Evolutionary conservation across 2,888 invertebrate species (phyloP).

Genomic region (Stenurella melanura): DNA sequence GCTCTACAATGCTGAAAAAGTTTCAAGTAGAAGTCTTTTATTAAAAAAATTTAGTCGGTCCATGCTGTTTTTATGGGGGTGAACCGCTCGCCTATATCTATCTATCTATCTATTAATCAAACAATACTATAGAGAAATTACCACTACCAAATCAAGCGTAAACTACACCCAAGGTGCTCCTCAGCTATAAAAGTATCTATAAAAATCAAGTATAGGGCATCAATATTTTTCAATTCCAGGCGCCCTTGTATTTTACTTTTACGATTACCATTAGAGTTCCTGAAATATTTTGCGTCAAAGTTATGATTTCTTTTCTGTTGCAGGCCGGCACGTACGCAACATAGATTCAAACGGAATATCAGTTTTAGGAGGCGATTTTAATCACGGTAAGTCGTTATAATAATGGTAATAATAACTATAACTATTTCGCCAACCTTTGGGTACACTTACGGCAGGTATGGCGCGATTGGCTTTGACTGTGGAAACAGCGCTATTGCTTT

Average conservation of each 20-base stretch:
- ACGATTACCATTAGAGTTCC: constrained; percentile 28
- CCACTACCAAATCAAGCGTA: not conserved
- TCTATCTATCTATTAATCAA: too few species aligned
- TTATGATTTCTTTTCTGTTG: constrained; percentile 60
- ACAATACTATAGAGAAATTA: not conserved
- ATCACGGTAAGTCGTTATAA: constrained; percentile 70
- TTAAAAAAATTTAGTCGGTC: too few species aligned
- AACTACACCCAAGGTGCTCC: not conserved
- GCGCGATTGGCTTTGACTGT: constrained; percentile 24
- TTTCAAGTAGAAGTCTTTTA: too few species aligned
- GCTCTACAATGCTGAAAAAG: too few species aligned
- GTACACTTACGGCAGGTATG: constrained; percentile 22
- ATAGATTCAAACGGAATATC: constrained; percentile 72
- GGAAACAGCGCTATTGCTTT: constrained; percentile 65
- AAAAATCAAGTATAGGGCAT: not conserved
- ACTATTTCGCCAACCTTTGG: constrained; percentile 49
- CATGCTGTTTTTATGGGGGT: too few species aligned
- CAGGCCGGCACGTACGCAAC: constrained; percentile 72
- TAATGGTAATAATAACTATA: constrained; percentile 61
- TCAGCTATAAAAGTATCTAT: constrained; percentile 2
- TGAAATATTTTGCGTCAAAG: not conserved
- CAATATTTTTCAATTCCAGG: not conserved
- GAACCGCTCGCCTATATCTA: too few species aligned
- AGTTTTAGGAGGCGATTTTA: constrained; percentile 71
- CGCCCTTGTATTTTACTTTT: constrained; percentile 15